Base-by-base conservation (phyloP, 2,797 vertebrate species). In the Eulemur albifrons region DNA sequence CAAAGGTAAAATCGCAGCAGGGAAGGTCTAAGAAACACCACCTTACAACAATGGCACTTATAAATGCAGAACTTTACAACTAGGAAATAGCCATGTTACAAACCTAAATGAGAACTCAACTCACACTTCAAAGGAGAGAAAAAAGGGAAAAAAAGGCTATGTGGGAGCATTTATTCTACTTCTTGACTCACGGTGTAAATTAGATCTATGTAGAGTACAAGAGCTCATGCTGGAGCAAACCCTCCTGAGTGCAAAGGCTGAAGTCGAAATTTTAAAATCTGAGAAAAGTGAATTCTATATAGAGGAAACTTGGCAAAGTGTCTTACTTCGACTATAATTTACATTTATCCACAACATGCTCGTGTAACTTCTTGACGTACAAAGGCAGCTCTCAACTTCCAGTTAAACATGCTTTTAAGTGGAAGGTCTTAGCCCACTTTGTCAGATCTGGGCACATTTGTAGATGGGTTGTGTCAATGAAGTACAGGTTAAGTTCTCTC, bases 41-140 rank as follows among this genome's bases (percentile, higher is more conserved):
- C 98, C 98, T 82, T 98, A 99, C 98, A 98, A 98, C 98, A 98
- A 98, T 99, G 99, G 99, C 98, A 99, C 99, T 98, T 99, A 98
- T 97, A 97, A 98, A 98, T 98, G 98, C 97, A 97, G 97, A 98
- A 98, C 97, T 98, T 98, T 97, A 98, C 98, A 98, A 96, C 97
- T 97, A 98, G 98, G 97, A 98, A 98, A 97, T 86, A 98, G 98
- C 98, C 97, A 96, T 97, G 97, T 98, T 97, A 97, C 93, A 98
- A 98, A 98, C 97, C 97, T 96, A 98, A 97, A 97, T 70, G 96
- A 98, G 98, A 98, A 98, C 97, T 98, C 97, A 98, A 97, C 98
- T 98, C 98, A 98, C 97, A 97, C 97, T 98, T 97, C 96, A 97
- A 97, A 98, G 97, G 97, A 98, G 98, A 98, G 97, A 94, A 67